Evolutionary conservation across 2,888 invertebrate species (phyloP), one percentile per base, ranked within the genome.

Genomic region (Oscheius sp.): DNA sequence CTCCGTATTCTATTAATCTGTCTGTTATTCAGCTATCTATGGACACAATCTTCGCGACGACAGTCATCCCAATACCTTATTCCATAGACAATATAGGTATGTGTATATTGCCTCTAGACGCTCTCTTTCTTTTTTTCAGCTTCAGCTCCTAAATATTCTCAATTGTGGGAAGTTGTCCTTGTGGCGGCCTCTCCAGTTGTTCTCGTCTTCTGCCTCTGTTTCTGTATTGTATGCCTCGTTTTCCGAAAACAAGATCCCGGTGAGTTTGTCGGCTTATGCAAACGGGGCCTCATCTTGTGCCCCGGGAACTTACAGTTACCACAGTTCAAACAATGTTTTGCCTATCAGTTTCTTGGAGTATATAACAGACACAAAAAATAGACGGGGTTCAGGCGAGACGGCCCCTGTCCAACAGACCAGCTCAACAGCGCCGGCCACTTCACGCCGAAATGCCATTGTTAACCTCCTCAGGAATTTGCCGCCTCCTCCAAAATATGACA

Each of bases 401-500:
- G 9, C 35, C 9, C 5, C 35, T 9, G 35, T 9, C 35, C 35
- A 35, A 9, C 35, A 35, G 35, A 9, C 35, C 21, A 13, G 9
- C 16, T 25, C 64, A 2, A 27, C 46, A 16, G 16, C 46, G 7
- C 23, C 46, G 16, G 25, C 27, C 12, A 23, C 27, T 2, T 29
- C 56, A 9, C n/a, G 71, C 16, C 29, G 71, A 23, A 74, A 73
- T 29, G 77, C 77, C 29, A 74, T 77, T 25, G 76, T 76, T 0
- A 76, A 76, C 7, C 73, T 80, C 41, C 68, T 80, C 1, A 74
- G 80, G 9, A 76, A 80, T 61, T 64, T 78, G 0, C 80, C 80
- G 29, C 80, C 80, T 18, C 80, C 80, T 18, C 80, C 80, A 1
- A 77, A 77, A 76, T 80, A 80, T 72, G 77, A 80, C 63, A 75